Percentiles rank a stretch among this genome's conserved stretches.
Conservation (phyloP, 2,888 invertebrate genomes). For the Nowickia ferox region DNA sequence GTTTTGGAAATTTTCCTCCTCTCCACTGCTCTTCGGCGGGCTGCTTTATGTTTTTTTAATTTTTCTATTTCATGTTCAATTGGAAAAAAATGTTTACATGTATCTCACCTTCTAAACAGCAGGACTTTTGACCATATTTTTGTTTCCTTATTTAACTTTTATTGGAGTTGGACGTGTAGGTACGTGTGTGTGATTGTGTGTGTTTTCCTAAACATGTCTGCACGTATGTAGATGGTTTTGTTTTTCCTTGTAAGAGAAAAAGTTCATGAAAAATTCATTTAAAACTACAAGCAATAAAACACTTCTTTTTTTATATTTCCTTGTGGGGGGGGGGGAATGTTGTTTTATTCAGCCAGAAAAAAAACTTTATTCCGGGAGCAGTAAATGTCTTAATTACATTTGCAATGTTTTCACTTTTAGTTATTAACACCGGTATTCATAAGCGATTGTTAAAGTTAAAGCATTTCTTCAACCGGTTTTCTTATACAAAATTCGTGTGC, state of each 20-base stretch:
- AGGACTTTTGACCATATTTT: conserved; percentile 57
- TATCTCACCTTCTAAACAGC: conserved; percentile 64
- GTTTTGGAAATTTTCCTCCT: background rate
- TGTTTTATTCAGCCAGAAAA: background rate
- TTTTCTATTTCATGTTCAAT: conserved; percentile 50
- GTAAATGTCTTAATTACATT: too few relatives aligned
- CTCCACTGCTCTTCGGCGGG: too few relatives aligned
- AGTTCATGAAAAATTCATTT: conserved; percentile 69
- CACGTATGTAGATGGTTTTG: conserved; percentile 27
- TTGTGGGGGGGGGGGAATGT: background rate
- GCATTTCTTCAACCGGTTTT: too few relatives aligned
- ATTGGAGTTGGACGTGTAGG: background rate
- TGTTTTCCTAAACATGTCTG: conserved; percentile 47
- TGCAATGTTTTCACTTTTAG: too few relatives aligned
- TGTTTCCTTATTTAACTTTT: conserved; percentile 40
- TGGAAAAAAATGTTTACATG: conserved; percentile 64
- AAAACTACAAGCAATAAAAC: conserved; percentile 68
- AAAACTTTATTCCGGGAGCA: background rate
- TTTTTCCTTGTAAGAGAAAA: background rate
- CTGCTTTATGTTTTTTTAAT: conserved; percentile 11
- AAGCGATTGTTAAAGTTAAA: too few relatives aligned
- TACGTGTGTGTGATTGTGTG: background rate
- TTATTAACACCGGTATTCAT: too few relatives aligned
- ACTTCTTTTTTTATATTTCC: conserved; percentile 36
- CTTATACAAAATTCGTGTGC: too few relatives aligned